Base-by-base conservation (phyloP, 1,140 invertebrate species). In the Brachystomella parvula region DNA sequence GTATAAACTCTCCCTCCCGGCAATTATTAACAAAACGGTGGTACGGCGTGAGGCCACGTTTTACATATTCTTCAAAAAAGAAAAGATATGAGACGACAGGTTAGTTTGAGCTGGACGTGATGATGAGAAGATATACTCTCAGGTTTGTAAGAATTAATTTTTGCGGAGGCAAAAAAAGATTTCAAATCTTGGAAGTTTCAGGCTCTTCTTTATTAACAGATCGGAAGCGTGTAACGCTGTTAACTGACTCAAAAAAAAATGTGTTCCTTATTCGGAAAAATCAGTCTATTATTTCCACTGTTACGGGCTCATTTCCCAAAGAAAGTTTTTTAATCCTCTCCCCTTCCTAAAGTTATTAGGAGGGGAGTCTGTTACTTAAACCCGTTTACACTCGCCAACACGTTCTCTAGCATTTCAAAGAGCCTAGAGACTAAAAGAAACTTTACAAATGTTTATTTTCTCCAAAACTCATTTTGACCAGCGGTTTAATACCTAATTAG, bases 401-500 rank as follows among this genome's bases (percentile, higher is more conserved):
- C 24, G 24, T 59, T 59, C 30, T 28, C 30, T 29, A 12, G 30
- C 30, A 3, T 28, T n/a, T n/a, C 9, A 24, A 12, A 9, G 35
- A 39, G 19, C 6, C 35, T 19, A 39, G 19, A 39, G 35, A 53
- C 49, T 53, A 35, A 61, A 44, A 66, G 58, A 71, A 71, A 71
- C 62, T 71, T 68, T 33, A 19, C 24, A 53, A 12, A 53, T 53
- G 64, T 68, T 71, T 71, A 71, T 71, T 66, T 66, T 17, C 62
- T 66, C 61, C 64, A 63, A 65, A 71, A 71, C 69, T 71, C 12
- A 71, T 49, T 69, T 68, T 63, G 49, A 65, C 65, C 70, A 24
- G 32, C 35, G 67, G 67, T 64, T 71, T 71, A 71, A 71, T 69
- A 69, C 31, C 62, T 67, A 67, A 71, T 69, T 69, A 64, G 66